Base-by-base conservation (phyloP, 2,888 invertebrate species). In the Resseliella maxima region DNA sequence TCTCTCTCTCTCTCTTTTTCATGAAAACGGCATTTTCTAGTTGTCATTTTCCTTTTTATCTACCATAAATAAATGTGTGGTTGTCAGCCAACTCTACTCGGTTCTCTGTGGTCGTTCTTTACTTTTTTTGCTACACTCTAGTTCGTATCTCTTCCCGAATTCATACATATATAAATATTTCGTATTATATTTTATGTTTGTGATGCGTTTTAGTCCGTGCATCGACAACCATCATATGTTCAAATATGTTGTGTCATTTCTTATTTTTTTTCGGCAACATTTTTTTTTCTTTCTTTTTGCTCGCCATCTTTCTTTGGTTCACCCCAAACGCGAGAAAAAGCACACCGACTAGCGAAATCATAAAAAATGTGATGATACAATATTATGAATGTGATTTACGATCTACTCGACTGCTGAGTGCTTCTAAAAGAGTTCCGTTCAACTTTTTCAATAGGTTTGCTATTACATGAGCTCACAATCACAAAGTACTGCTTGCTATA, bases 381-480 rank as follows among this genome's bases (percentile, higher is more conserved):
- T 72, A 72, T 72, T 72, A 72, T 72, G 72, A 72, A 72, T 72
- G 72, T 72, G 72, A 72, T 72, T 72, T 72, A 72, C 72, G 72
- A 72, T 72, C 72, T 72, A 72, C 72, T 72, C 72, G 72, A 72
- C 31, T 72, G 72, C 72, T 72, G 72, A 72, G 72, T 72, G 72
- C 72, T 72, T 72, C 27, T 35, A 72, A 72, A 72, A 72, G 72
- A 72, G 72, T 72, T 72, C 72, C 72, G 72, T 72, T 72, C 2
- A 72, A 31, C 31, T 72, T 72, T 72, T 72, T 72, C 72, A 72
- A 72, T 35, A 2, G 31, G 72, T 72, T n/a, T 72, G 72, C 72
- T 72, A 72, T 72, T 21, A 31, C 72, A 72, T 31, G 72, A 72
- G 31, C 72, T 72, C 72, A 72, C 31, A n/a, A 72, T 72, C 31